Evolutionary conservation across 2,113 vertebrate genomes (phyloP), one percentile per base, ranked within the genome.

Genomic region (Cyanoramphus novaezelandiae): DNA sequence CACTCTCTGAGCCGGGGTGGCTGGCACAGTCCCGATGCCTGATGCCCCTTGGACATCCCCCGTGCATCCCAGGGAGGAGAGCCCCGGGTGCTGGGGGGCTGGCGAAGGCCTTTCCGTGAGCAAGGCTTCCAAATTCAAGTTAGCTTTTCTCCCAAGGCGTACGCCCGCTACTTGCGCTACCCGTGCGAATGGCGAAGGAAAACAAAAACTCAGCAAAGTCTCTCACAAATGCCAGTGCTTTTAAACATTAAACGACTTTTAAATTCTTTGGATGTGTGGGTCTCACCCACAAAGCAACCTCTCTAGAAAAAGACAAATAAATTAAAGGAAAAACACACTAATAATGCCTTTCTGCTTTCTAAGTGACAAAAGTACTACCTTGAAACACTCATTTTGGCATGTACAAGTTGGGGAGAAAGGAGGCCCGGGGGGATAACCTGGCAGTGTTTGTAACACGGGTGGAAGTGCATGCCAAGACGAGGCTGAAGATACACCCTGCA

Each of bases 141-240:
- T 91, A 98, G 98, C 97, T 98, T 97, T 97, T 98, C 97, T 98
- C 97, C 97, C 97, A 6, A 95, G 97, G 98, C 94, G 97, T 92
- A 97, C 79, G 94, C 98, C 98, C 37, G 96, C 98, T 98, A 94
- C 97, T 97, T 97, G 98, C 98, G 98, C 98, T 98, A 99, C 98
- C 98, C 97, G 96, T 98, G 98, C 64, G 97, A 98, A 98, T 97
- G 98, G 96, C 97, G 97, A 98, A 98, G 67, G 89, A 86, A 92
- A 90, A 96, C 4, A 90, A 91, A 95, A 93, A 89, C 55, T 91
- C 80, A 94, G 94, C 87, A 90, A 97, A 95, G 78, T 95, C 88
- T 98, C 98, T 98, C 98, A 99, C 98, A 98, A 98, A 99, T 98
- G 97, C 98, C 98, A 98, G 98, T 99, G 98, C 98, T 99, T 98